These are phyloP conservation scores for Lycaon pictus DNA, from an alignment of 2,113 vertebrate genomes.

Conservation along the genomic window DNA sequence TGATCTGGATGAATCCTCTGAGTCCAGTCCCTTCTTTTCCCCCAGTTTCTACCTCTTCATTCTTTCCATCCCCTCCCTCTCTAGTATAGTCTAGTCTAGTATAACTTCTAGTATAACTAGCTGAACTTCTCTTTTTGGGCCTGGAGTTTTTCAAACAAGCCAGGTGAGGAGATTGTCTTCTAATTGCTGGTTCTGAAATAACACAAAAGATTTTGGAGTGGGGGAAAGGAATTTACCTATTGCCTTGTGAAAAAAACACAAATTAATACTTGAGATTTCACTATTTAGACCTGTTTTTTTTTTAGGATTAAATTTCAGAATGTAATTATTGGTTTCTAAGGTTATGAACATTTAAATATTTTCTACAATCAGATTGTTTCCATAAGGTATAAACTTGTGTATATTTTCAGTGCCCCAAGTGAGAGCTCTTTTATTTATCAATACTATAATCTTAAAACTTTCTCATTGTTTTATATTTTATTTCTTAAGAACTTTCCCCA, in stretches of 20 bases:
- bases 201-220: slow-evolving; percentile 1
- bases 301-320: slow-evolving; percentile 53
- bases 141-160: not conserved
- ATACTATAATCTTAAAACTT: not conserved
- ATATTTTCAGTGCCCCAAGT: not conserved
- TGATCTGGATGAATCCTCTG: not conserved
- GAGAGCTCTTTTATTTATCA: slow-evolving; percentile 9
- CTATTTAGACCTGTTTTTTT: not conserved
- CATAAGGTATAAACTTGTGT: not conserved
- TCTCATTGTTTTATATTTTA: slow-evolving; percentile 39
- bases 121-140: not conserved
- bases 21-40: not conserved
- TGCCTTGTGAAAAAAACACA: not conserved
- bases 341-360: not conserved
- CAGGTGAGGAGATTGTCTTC: not conserved
- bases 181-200: slow-evolving; percentile 52
- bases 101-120: no score
- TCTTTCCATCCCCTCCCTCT: not conserved
- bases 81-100: not conserved
- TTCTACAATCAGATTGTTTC: not conserved
- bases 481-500: not conserved
- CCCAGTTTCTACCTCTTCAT: not conserved
- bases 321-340: slow-evolving; percentile 28
- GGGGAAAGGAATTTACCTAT: not conserved
- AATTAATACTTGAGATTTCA: not conserved